Evolutionary conservation across 2,113 vertebrate species (phyloP).

Genomic region (Sinocyclocheilus rhinocerous): DNA sequence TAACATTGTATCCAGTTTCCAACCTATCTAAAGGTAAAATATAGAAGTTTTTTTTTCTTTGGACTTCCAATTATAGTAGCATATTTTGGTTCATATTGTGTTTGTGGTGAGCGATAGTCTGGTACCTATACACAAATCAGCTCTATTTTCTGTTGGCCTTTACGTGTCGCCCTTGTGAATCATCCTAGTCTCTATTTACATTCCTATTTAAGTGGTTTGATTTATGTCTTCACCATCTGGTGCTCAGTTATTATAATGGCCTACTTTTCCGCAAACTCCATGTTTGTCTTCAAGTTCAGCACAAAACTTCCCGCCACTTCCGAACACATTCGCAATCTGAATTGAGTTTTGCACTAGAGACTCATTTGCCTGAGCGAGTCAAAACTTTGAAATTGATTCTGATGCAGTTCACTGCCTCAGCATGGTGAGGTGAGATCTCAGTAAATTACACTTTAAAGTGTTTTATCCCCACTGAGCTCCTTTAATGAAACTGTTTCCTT

Average conservation of each 20-base stretch:
- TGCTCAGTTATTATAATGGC: conserved; percentile 20
- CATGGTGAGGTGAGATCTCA: background rate
- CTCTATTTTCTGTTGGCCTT: conserved; percentile 43
- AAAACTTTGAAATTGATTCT: conserved; percentile 31
- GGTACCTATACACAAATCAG: background rate
- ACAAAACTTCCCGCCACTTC: conserved; percentile 7
- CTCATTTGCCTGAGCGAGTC: conserved; percentile 34
- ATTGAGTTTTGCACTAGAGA: conserved; percentile 25
- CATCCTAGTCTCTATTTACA: conserved; percentile 34
- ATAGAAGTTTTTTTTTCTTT: no score
- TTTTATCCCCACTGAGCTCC: conserved; percentile 25
- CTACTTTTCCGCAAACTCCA: conserved; percentile 16
- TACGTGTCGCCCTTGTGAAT: conserved; percentile 14
- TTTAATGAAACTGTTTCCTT: conserved; percentile 23
- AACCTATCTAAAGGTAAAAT: background rate
- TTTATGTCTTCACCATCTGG: conserved; percentile 41
- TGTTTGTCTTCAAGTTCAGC: conserved; percentile 15
- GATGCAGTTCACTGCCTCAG: conserved; percentile 36
- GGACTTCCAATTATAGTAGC: background rate
- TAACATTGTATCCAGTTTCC: background rate
- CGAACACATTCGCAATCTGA: background rate
- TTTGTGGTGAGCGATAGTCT: background rate
- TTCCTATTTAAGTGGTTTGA: conserved; percentile 42
- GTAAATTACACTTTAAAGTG: conserved; percentile 37
- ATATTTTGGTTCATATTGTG: background rate